Conservation (phyloP, 2,888 invertebrate species). For the Scaptodrosophila latifasciaeformis region DNA sequence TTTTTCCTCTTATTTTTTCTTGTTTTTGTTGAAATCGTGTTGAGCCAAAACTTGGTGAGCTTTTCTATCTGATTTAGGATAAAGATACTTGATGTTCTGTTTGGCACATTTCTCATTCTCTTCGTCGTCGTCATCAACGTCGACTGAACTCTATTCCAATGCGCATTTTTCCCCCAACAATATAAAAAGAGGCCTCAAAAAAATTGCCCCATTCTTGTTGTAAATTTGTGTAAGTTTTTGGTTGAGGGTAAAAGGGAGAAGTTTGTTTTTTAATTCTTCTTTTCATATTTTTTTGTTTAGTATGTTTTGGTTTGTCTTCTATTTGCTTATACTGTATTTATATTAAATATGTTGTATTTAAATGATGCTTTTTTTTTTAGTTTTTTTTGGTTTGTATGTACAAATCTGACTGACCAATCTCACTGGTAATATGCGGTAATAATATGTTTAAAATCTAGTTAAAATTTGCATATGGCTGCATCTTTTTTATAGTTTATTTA, state of each 20-base stretch:
- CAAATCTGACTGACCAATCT: conserved; percentile 59
- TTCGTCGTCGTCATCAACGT: neutral
- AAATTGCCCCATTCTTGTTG: too few relatives aligned
- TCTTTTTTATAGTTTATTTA: too few relatives aligned
- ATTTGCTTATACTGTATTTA: conserved; percentile 65
- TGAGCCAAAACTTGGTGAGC: conserved; percentile 6
- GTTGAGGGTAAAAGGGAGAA: too few relatives aligned
- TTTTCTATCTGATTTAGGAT: too few relatives aligned
- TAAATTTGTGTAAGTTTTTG: too few relatives aligned
- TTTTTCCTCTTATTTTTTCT: conserved; percentile 30
- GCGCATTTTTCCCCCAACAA: too few relatives aligned
- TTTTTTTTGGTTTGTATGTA: conserved; percentile 44
- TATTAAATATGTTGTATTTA: conserved; percentile 63
- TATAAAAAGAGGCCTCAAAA: too few relatives aligned
- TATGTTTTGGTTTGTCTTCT: conserved; percentile 37
- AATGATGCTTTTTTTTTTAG: conserved; percentile 19
- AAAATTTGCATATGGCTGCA: conserved; percentile 64
- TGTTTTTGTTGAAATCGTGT: conserved; percentile 13
- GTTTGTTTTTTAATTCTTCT: too few relatives aligned
- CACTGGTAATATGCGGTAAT: conserved; percentile 53
- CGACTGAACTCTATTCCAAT: too few relatives aligned
- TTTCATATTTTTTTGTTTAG: conserved; percentile 9
- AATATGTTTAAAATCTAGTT: conserved; percentile 67
- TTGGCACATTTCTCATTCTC: neutral
- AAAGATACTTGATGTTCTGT: neutral